Conservation (phyloP, 2,113 vertebrate genomes). For the Grantiella picta region DNA sequence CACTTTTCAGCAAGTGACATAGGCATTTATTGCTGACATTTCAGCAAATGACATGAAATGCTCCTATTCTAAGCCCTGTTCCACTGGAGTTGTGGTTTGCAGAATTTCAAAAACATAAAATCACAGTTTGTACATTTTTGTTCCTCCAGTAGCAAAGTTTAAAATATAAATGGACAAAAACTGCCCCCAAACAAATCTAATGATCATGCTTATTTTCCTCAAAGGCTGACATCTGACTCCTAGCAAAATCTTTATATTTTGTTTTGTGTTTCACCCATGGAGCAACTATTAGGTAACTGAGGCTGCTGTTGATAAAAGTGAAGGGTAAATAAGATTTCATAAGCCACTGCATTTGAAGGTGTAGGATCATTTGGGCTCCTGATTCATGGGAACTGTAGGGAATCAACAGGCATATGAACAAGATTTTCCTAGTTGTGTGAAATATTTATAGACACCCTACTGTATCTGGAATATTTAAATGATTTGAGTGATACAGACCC, state of each 20-base stretch:
- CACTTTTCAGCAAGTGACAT: neutral
- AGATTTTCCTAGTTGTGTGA: neutral
- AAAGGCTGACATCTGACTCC: neutral
- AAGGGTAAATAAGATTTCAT: neutral
- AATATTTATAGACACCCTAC: neutral
- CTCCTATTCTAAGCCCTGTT: neutral
- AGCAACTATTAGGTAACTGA: neutral
- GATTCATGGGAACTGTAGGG: neutral
- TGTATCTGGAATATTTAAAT: neutral
- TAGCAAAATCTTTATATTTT: neutral
- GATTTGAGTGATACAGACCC: neutral
- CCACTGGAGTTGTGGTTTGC: neutral
- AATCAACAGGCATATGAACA: neutral
- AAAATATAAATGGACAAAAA: neutral
- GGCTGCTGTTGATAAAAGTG: neutral
- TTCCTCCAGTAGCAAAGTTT: neutral
- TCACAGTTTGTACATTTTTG: neutral
- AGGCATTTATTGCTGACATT: neutral
- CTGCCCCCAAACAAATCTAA: rapidly evolving
- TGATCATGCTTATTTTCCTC: neutral
- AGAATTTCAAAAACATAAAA: neutral
- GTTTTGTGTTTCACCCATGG: neutral
- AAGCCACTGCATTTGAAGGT: neutral
- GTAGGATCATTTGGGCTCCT: neutral
- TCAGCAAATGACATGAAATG: neutral